phyloP scores from a whole-genome alignment of 1,140 invertebrate species.

The Papilio helenus region DNA sequence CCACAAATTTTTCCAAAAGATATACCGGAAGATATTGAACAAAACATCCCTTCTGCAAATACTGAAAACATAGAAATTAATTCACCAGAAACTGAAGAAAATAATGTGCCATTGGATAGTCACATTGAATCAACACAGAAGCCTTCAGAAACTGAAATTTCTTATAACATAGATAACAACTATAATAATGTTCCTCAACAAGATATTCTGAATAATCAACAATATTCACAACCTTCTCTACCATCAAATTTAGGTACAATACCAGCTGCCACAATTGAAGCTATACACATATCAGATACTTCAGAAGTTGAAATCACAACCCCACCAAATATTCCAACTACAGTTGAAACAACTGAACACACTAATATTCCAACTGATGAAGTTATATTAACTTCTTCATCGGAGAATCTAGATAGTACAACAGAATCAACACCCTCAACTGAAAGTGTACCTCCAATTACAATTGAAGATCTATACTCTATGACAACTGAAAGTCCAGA shows the following conservation, averaged over 20 bases:
- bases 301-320: not conserved
- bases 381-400: conserved; percentile 19
- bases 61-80: not conserved
- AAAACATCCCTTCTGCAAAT: not conserved
- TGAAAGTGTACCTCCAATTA: conserved; percentile 34
- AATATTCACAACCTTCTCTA: not conserved
- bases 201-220: not conserved
- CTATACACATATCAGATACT: conserved; percentile 29
- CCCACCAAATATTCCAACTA: not conserved
- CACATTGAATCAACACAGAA: not conserved
- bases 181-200: conserved; percentile 25
- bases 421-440: conserved; percentile 25
- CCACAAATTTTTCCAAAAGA: not conserved
- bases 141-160: conserved; percentile 33
- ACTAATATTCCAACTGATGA: conserved; percentile 6
- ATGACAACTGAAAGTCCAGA: conserved; percentile 43
- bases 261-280: conserved; percentile 39
- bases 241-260: conserved; percentile 24
- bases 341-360: conserved; percentile 12
- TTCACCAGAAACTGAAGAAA: not conserved
- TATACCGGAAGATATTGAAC: not conserved
- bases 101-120: not conserved
- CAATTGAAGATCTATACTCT: conserved; percentile 34
- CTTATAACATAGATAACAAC: conserved; percentile 31
- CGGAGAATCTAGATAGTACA: conserved; percentile 21